Evolutionary conservation across 2,113 vertebrate species (phyloP).

Genomic region (Oryzias javanicus): DNA sequence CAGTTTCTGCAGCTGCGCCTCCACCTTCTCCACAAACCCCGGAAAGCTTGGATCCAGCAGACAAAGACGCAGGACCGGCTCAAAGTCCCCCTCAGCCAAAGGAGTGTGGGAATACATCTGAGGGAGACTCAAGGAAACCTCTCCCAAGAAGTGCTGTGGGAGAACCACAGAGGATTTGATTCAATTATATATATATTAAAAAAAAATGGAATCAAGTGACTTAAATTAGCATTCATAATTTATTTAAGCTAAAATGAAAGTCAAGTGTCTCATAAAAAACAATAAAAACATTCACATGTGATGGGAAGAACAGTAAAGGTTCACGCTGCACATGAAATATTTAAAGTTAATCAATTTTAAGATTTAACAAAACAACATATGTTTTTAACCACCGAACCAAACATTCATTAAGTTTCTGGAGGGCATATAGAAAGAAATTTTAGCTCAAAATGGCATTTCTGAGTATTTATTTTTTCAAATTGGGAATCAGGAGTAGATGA

Average conservation of each 20-base stretch:
- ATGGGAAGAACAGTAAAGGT: too few species aligned
- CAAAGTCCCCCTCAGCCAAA: constrained; percentile 71
- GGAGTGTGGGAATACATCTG: constrained; percentile 37
- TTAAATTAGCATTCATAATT: neutral
- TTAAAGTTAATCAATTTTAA: too few species aligned
- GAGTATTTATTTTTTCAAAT: too few species aligned
- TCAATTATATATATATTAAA: neutral
- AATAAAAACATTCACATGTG: neutral
- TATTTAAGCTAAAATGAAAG: constrained; percentile 3
- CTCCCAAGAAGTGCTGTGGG: constrained; percentile 77
- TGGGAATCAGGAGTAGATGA: too few species aligned
- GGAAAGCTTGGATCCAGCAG: constrained; percentile 88
- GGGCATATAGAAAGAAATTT: too few species aligned
- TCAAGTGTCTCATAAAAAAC: neutral
- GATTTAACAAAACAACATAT: too few species aligned
- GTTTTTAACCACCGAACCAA: too few species aligned
- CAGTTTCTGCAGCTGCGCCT: constrained; percentile 82
- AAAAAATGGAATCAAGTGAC: neutral
- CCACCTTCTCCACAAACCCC: constrained; percentile 88
- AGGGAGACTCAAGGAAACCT: constrained; percentile 60
- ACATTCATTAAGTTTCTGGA: too few species aligned
- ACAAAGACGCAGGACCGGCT: constrained; percentile 82
- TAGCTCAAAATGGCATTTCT: too few species aligned
- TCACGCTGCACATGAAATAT: too few species aligned
- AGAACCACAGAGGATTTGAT: constrained; percentile 9